Evolutionary conservation across 2,113 vertebrate species (phyloP).

Genomic region (Pardalotus punctatus): DNA sequence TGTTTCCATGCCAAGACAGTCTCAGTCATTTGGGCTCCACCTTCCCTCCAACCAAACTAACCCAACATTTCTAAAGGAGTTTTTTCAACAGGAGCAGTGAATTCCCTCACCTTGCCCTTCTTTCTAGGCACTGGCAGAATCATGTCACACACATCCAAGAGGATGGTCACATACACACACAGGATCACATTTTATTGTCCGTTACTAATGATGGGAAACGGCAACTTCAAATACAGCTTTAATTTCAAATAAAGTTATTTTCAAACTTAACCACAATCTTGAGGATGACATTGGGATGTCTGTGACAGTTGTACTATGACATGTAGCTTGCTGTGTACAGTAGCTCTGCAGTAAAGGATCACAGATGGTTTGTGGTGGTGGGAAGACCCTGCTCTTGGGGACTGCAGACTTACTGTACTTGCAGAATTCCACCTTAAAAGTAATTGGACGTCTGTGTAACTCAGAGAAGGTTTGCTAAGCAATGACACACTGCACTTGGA

Average conservation of each 20-base stretch:
- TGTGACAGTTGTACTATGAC: background rate
- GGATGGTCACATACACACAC: background rate
- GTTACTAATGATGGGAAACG: background rate
- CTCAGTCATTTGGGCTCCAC: background rate
- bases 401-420: background rate
- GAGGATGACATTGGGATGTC: background rate
- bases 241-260: background rate
- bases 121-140: background rate
- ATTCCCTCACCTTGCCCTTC: background rate
- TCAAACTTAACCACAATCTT: background rate
- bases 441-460: slow-evolving; percentile 20
- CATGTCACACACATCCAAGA: background rate
- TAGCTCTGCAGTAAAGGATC: background rate
- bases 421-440: slow-evolving; percentile 79
- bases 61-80: background rate
- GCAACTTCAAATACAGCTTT: background rate
- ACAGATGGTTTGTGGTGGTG: background rate
- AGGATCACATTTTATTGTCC: background rate
- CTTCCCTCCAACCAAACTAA: background rate
- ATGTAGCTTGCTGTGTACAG: background rate
- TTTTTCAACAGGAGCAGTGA: background rate
- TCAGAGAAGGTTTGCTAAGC: slow-evolving; percentile 62
- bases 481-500: slow-evolving; percentile 85
- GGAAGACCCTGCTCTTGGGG: background rate
- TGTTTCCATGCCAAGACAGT: background rate